A percentile compares a stretch with the other conserved stretches of the same genome.
Conservation (phyloP, 2,113 vertebrate genomes). For the Bolborhynchus lineola region DNA sequence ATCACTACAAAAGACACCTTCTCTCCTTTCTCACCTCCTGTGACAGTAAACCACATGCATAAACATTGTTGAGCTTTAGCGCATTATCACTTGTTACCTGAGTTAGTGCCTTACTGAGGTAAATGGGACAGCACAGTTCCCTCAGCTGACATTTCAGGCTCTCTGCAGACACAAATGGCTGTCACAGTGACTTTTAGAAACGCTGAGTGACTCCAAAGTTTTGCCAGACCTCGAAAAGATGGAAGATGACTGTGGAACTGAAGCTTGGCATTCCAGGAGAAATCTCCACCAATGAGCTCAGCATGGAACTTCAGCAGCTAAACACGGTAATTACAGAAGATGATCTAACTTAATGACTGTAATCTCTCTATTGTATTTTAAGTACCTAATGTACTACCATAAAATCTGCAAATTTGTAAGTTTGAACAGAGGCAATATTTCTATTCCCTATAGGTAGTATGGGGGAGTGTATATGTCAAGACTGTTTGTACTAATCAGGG, state of each 20-base stretch:
- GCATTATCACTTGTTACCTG: neutral
- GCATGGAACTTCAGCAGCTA: neutral
- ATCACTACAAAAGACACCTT: neutral
- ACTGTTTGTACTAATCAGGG: slow-evolving; percentile 25
- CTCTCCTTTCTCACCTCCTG: neutral
- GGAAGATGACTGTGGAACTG: neutral
- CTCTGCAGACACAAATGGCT: neutral
- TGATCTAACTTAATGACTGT: slow-evolving; percentile 19
- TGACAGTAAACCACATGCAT: neutral
- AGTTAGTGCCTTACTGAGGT: neutral
- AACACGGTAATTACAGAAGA: neutral
- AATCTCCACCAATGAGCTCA: neutral
- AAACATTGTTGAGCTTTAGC: neutral
- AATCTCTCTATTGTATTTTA: slow-evolving; percentile 39
- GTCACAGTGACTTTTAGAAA: neutral
- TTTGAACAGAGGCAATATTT: slow-evolving; percentile 49
- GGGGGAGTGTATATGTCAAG: slow-evolving; percentile 29
- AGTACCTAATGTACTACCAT: neutral
- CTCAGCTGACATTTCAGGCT: neutral
- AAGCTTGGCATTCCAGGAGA: neutral
- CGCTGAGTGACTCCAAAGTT: neutral
- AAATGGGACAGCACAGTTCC: neutral
- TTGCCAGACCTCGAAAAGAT: neutral
- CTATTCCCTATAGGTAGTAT: neutral
- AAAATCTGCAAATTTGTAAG: slow-evolving; percentile 23